Evolutionary conservation across 2,113 vertebrate species (phyloP), one percentile per base, ranked within the genome.

Genomic region (Megaceryle torquata): DNA sequence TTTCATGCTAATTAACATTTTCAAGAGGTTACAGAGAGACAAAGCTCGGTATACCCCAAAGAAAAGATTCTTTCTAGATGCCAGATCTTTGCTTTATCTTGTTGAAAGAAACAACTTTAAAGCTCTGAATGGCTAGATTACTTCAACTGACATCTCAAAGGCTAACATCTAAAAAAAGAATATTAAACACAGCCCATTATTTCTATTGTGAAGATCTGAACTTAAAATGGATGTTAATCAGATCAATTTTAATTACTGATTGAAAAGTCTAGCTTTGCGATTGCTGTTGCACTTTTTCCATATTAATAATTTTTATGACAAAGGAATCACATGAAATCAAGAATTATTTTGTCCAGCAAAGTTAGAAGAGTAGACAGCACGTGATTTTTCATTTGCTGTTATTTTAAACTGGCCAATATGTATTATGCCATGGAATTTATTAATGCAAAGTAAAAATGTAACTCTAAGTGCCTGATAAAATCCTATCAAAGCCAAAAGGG

Each of bases 1-100:
- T 97, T 97, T 97, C 92, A 50, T 95, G 89, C 97, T 98, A 98
- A 98, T 98, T 98, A 98, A 97, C 89, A 96, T 95, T 97, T 98
- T 95, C 96, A 96, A 96, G 96, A 97, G 91, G 70, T 85, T 57
- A 95, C 79, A 97, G 81, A 95, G 61, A 93, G 94, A 95, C 0
- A 1, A 79, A 96, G 53, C 82, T 96, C 68, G 70, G 15, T 70
- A 95, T 83, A 96, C 29, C 63, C 88, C 88, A 92, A 91, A 97
- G 92, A 95, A 97, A 97, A 96, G 9, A 79, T n/a, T 91, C 70
- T 59, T 97, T 93, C 86, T 92, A 95, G 75, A 80, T 92, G 60
- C 16, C 57, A 96, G 71, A 94, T 95, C 91, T 86, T 78, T 89
- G 72, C 67, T 96, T 97, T 94, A 90, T 96, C 91, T 90, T 89